Evolutionary conservation across 2,888 invertebrate genomes (phyloP).

Genomic region (Chorisops tibialis): DNA sequence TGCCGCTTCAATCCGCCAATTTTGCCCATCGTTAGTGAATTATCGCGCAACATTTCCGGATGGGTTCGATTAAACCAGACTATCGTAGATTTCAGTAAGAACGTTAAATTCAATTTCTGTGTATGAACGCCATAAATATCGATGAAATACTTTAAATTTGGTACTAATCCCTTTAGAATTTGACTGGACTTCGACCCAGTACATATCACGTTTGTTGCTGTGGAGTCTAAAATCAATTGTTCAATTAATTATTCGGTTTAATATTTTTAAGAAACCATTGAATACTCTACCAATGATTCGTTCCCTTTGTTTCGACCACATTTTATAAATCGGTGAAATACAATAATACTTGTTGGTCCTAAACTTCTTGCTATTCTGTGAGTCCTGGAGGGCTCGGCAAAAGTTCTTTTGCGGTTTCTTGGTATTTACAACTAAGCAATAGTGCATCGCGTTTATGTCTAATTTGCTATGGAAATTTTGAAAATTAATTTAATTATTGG

Average conservation of each 20-base stretch:
- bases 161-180: slow-evolving; percentile 43
- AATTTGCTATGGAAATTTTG: slow-evolving; percentile 43
- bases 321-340: slow-evolving; percentile 40
- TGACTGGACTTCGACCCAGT: slow-evolving; percentile 48
- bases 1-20: slow-evolving; percentile 56
- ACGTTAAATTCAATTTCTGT: slow-evolving; percentile 46
- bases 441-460: slow-evolving; percentile 50
- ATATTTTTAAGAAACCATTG: neutral
- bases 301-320: slow-evolving; percentile 44
- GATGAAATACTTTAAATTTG: slow-evolving; percentile 47
- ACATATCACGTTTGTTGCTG: slow-evolving; percentile 45
- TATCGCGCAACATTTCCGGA: slow-evolving; percentile 52
- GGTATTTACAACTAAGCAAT: slow-evolving; percentile 46
- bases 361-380: slow-evolving; percentile 35
- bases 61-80: slow-evolving; percentile 50
- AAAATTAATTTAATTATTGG: neutral
- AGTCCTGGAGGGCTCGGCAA: slow-evolving; percentile 41
- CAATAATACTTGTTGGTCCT: slow-evolving; percentile 35
- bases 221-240: neutral
- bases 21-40: slow-evolving; percentile 53
- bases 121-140: slow-evolving; percentile 50
- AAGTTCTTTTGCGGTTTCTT: slow-evolving; percentile 39
- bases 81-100: slow-evolving; percentile 43
- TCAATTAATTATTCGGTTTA: neutral
- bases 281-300: slow-evolving; percentile 37